Evolutionary conservation across 2,797 vertebrate genomes (phyloP).

Genomic region (Coendou prehensilis): DNA sequence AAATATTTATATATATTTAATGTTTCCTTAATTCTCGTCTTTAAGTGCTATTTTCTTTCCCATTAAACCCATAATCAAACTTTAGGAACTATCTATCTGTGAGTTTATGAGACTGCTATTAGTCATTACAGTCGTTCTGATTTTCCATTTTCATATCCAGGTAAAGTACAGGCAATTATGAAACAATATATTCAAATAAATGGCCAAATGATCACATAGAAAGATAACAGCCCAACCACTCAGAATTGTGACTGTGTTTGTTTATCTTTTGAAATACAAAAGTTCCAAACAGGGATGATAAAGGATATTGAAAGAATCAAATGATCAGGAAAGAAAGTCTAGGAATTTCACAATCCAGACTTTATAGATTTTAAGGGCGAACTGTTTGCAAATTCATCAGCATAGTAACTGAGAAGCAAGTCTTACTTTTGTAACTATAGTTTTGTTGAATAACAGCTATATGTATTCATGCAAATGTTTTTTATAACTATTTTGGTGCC

Average conservation of each 20-base stretch:
- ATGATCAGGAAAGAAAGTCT: background rate
- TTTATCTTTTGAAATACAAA: background rate
- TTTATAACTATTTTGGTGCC: background rate
- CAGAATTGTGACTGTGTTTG: background rate
- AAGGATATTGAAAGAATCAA: background rate
- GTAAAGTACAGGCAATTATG: background rate
- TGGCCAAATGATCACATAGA: background rate
- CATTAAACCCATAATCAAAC: background rate
- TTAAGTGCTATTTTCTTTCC: background rate
- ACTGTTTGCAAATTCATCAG: background rate
- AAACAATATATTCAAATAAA: background rate
- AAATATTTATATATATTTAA: background rate
- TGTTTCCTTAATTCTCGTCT: background rate
- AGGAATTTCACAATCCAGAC: background rate
- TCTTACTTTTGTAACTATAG: background rate
- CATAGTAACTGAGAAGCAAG: background rate
- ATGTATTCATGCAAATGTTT: background rate
- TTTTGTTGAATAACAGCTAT: background rate
- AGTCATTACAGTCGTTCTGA: background rate
- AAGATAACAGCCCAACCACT: background rate
- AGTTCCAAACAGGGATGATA: background rate
- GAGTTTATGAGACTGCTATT: background rate
- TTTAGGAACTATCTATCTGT: background rate
- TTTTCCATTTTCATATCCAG: background rate
- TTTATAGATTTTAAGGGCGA: background rate